Evolutionary conservation across 2,113 vertebrate species (phyloP), one percentile per base, ranked within the genome.

Genomic region (Trematomus loennbergii): DNA sequence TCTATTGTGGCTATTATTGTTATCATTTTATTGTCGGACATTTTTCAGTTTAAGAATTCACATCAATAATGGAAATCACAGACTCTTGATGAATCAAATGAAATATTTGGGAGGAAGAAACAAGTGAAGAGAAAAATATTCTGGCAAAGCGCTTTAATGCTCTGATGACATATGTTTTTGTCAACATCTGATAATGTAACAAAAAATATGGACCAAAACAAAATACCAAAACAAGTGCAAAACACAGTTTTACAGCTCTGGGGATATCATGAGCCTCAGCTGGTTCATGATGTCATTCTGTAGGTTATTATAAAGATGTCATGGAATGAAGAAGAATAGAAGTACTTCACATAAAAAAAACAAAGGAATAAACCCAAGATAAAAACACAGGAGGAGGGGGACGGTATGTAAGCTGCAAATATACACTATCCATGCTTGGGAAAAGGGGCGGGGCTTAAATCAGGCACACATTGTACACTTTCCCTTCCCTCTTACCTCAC

Each of bases 391-490:
- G 36, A 40, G 36, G 36, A 6, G 53, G 18, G 4, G 43, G 43
- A 46, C 11, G 16, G 50, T 17, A 45, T 70, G 65, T 77, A 84
- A 84, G 33, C 46, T 74, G 18, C 49, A 58, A 54, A 85, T 57
- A 12, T 68, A 63, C 64, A 79, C 59, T 54, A 67, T 50, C 63
- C 61, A 13, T 54, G 4, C 16, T 18, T 46, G 57, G 52, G 71
- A 70, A 77, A 69, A 0, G 67, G 61, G 75, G 79, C 59, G 46
- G 84, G 62, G 73, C 54, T 8, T 72, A 16, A 13, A 8, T 45
- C 17, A 49, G 60, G 65, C 59, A 79, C 80, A 84, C 15, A 48
- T 36, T 66, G 72, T 77, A 50, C 76, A 76, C 45, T 54, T n/a
- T 69, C 55, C 69, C 15, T 55, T 55, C 58, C 29, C 16, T 66